Conservation (phyloP, 2,113 vertebrate species). For the Opisthocomus hoazin region DNA sequence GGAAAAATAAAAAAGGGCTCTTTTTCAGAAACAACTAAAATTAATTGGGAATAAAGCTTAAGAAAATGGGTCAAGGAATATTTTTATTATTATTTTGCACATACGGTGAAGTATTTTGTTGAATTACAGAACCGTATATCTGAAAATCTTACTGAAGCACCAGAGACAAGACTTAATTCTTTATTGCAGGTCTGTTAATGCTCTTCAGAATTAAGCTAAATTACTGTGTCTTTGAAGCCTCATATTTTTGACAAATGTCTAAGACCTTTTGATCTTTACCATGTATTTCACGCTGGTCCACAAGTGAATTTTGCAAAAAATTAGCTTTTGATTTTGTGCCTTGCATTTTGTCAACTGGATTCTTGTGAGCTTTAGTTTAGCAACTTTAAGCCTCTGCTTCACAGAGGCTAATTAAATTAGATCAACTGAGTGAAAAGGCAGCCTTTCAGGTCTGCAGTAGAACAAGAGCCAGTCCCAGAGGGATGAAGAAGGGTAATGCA, state of each 20-base stretch:
- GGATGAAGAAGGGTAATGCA: background rate
- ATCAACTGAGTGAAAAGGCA: slow-evolving; percentile 58
- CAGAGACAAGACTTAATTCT: slow-evolving; percentile 44
- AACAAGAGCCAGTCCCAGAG: slow-evolving; percentile 36
- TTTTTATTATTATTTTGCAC: slow-evolving; percentile 47
- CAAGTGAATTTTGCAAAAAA: slow-evolving; percentile 37
- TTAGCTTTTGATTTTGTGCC: slow-evolving; percentile 43
- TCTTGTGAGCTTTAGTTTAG: slow-evolving; percentile 55
- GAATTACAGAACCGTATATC: slow-evolving; percentile 29
- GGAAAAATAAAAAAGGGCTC: background rate
- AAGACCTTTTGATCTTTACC: slow-evolving; percentile 57
- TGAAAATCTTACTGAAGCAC: slow-evolving; percentile 51
- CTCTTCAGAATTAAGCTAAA: slow-evolving; percentile 55
- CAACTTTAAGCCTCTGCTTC: slow-evolving; percentile 58
- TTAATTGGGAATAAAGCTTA: slow-evolving; percentile 51
- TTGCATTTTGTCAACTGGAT: slow-evolving; percentile 52
- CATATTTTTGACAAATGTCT: slow-evolving; percentile 55
- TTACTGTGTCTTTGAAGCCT: slow-evolving; percentile 40
- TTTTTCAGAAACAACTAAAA: background rate
- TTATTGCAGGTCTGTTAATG: slow-evolving; percentile 46
- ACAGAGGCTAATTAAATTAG: slow-evolving; percentile 67
- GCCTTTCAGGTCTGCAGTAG: slow-evolving; percentile 38
- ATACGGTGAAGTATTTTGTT: background rate
- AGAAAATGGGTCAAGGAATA: slow-evolving; percentile 27
- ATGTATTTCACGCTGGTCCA: background rate